Base-by-base conservation (phyloP, 2,888 invertebrate genomes). In the Heteromurus nitidus region DNA sequence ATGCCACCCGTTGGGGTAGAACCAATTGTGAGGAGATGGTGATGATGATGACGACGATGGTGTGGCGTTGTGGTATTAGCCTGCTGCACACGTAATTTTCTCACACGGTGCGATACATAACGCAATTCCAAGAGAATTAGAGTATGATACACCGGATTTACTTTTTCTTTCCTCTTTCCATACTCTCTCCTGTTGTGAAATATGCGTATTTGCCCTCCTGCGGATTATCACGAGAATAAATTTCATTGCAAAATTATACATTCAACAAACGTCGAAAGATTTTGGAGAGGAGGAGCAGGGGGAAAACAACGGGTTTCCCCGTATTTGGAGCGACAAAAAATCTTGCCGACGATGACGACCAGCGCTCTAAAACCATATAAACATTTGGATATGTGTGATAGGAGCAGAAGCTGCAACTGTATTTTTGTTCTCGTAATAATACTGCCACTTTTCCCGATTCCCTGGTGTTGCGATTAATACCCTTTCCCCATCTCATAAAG, bases 231-330 rank as follows among this genome's bases (percentile, higher is more conserved):
- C 47, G 65, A 62, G 84, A 84, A 84, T 84, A 82, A 82, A 84
- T 84, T 82, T 84, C 82, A 80, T 84, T 82, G 84, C 84, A 76
- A 84, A 84, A 84, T 84, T 69, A 65, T 81, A 53, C 82, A 74
- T 70, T 64, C 69, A 77, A 60, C 62, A 7, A 62, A 69, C 69
- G 69, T 69, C 55, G 53, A 67, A 58, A 42, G 22, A 58, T 11
- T 24, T 28, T 7, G n/a, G 31, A 18, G 50, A 70, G 62, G 42
- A 42, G 26, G 26, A 26, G 31, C 55, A 28, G 22, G 47, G 20
- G 47, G 62, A 47, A 75, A 67, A n/a, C n/a, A 58, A 20, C 75
- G 30, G 65, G 64, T 74, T 50, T 74, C 75, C 3, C 75, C 75
- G 58, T 67, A 75, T 75, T 58, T 67, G 75, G 75, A 67, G 47